Evolutionary conservation across 2,888 invertebrate species (phyloP), one percentile per base, ranked within the genome.

Genomic region (Ophion costatus): DNA sequence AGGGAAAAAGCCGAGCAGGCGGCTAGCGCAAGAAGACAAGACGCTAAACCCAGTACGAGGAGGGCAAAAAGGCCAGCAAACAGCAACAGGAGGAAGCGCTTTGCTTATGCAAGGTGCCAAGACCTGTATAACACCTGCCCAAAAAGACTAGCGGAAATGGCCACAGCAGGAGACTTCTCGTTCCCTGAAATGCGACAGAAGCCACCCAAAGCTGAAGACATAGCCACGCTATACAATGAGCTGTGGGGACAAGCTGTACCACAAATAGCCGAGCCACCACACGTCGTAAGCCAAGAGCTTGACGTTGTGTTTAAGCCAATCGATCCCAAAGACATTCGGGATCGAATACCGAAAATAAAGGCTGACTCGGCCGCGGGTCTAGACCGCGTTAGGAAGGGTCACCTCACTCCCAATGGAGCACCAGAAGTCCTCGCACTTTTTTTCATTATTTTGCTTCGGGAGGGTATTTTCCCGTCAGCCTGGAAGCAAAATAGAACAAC

Each of bases 21-120:
- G 38, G 38, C 38, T 29, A 29, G 4, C 2, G 29, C 29, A 29
- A 29, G 45, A 20, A 14, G 64, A 45, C 22, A 33, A 2, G 29
- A 45, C 61, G 45, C 61, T n/a, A 56, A 4, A 0, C 29, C 29
- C 4, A 29, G 29, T 4, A 0, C 29, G 51, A 17, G 4, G 57
- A 5, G 38, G 38, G 5, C 71, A 20, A 22, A 14, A 2, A 20
- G 17, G 24, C 71, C 70, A 0, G 38, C 64, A 10, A 83, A 76
- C 9, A 56, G 51, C 0, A 45, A 63, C 2, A 11, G n/a, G 7
- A 38, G 71, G 5, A 63, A 69, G 2, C 59, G 29, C 2, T 51
- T 86, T 61, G 71, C 86, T 4, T 92, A 90, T 61, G 90, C 92
- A 0, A 77, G 90, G 1, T 90, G 91, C 61, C 92, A 92, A 82